Evolutionary conservation across 64 coral and sea anemone genomes (phyloP).

Genomic region (Montipora efflorescens): DNA sequence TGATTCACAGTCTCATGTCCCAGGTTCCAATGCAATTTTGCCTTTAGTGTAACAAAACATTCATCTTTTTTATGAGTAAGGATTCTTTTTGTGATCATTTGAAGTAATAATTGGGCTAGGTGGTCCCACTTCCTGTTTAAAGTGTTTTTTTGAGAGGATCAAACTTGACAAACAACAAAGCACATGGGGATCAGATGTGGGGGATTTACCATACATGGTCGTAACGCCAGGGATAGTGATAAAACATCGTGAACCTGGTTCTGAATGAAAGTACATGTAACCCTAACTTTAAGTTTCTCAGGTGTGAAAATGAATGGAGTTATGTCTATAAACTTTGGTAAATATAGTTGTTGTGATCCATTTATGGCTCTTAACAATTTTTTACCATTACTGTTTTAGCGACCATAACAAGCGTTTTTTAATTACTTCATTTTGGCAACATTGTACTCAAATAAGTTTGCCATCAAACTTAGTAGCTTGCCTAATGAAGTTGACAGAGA

Average conservation of each 20-base stretch:
- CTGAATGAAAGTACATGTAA: not conserved
- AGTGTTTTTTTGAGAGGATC: not conserved
- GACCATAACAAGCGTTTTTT: too few species aligned
- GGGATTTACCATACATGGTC: too few species aligned
- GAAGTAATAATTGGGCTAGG: not conserved
- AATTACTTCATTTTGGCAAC: too few species aligned
- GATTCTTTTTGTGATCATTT: not conserved
- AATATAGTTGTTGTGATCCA: too few species aligned
- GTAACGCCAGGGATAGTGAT: not conserved
- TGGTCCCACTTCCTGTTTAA: not conserved
- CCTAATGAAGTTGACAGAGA: too few species aligned
- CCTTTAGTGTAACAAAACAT: not conserved
- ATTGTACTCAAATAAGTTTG: too few species aligned
- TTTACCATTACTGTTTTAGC: too few species aligned
- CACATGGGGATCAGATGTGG: not conserved
- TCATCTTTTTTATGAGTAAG: not conserved
- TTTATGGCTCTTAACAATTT: too few species aligned
- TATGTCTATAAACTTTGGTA: too few species aligned
- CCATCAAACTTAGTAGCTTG: too few species aligned
- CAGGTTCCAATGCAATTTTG: not conserved
- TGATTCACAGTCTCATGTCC: not conserved
- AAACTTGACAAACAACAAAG: not conserved
- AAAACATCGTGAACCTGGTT: not conserved
- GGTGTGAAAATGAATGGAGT: not conserved
- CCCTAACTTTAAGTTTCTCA: not conserved